Conservation (phyloP, 2,113 vertebrate species). For the Phainopepla nitens region DNA sequence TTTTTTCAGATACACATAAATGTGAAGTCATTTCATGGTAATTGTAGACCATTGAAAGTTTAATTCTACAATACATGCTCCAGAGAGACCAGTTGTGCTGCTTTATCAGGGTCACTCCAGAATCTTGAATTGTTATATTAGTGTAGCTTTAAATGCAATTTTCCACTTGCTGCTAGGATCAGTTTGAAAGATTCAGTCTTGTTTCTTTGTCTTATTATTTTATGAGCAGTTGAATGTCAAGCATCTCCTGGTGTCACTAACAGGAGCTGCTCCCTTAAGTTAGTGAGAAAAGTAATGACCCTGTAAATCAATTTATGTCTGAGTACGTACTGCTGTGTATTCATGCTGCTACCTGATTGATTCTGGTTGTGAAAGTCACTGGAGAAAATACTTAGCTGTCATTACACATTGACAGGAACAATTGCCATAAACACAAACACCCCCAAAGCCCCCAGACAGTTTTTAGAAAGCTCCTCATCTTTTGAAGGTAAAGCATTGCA, state of each 20-base stretch:
- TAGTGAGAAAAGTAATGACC: slow-evolving; percentile 30
- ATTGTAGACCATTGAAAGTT: not conserved
- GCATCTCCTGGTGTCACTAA: slow-evolving; percentile 1
- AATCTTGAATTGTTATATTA: not conserved
- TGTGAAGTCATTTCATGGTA: not conserved
- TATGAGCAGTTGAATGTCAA: slow-evolving; percentile 26
- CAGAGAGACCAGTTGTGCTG: not conserved
- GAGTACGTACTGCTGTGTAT: not conserved
- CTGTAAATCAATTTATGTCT: slow-evolving; percentile 35
- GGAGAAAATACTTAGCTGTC: slow-evolving; percentile 24
- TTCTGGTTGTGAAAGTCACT: slow-evolving; percentile 27
- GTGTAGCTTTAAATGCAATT: not conserved
- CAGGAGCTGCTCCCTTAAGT: slow-evolving; percentile 5
- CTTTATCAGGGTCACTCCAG: not conserved
- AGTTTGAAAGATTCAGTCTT: not conserved
- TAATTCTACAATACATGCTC: not conserved
- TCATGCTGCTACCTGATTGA: slow-evolving; percentile 30
- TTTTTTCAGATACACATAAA: not conserved
- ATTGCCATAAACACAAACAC: slow-evolving; percentile 2
- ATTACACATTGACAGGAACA: not conserved
- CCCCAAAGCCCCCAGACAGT: not conserved
- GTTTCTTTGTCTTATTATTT: not conserved
- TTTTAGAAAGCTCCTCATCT: not conserved
- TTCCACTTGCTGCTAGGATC: not conserved
- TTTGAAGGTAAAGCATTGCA: not conserved